These are phyloP conservation scores for Hypocryptadius cinnamomeus DNA, from an alignment of 2,113 vertebrate genomes.

Conservation along the genomic window DNA sequence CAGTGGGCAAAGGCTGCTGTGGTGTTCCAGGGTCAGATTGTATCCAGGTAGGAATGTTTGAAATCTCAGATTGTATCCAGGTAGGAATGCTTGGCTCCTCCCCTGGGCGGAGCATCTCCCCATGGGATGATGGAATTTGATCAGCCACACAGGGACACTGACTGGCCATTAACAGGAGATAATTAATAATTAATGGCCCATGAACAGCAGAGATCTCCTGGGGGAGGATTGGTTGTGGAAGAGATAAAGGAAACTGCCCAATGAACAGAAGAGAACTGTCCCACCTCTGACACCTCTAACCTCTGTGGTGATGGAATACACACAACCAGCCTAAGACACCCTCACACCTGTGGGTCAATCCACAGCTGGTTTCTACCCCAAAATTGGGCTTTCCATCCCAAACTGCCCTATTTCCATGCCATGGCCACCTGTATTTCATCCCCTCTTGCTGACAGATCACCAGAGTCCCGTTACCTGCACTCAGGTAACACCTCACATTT, in stretches of 20 bases:
- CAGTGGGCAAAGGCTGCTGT: not conserved
- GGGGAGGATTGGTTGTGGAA: not conserved
- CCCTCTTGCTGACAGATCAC: not conserved
- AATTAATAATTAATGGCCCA: not conserved
- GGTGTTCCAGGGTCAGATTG: too few species aligned
- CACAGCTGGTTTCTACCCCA: not conserved
- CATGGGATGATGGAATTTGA: not conserved
- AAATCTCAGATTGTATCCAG: too few species aligned
- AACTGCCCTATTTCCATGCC: not conserved
- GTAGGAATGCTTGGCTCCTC: not conserved
- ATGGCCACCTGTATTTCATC: not conserved
- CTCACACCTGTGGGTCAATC: not conserved
- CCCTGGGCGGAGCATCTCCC: not conserved
- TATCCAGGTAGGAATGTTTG: not conserved
- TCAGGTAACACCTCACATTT: not conserved
- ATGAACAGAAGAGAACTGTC: not conserved
- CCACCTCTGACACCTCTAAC: not conserved
- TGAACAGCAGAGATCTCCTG: not conserved
- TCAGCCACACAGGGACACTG: not conserved
- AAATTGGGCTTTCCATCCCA: not conserved
- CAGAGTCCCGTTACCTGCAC: accelerated
- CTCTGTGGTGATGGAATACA: too few species aligned
- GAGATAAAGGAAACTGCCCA: not conserved
- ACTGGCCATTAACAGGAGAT: not conserved
- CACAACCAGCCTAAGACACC: not conserved